Conservation (phyloP, 2,888 invertebrate species). For the Trissoscelio sp. region DNA sequence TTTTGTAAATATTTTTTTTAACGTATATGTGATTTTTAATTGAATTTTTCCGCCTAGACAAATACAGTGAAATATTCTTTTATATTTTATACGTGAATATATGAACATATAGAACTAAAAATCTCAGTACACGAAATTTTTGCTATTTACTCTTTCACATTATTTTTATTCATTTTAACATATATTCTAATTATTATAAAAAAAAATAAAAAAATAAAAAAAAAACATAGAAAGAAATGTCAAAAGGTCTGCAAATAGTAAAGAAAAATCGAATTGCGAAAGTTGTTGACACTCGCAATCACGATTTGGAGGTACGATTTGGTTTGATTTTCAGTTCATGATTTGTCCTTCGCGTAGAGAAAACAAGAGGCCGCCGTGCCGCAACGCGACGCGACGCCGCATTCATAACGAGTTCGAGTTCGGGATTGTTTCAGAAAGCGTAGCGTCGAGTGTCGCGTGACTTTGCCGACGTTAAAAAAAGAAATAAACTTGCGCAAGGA, state of each 20-base stretch:
- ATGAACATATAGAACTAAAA: not conserved
- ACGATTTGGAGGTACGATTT: constrained; percentile 5
- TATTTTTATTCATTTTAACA: not conserved
- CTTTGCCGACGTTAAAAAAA: constrained; percentile 49
- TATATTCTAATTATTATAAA: not conserved
- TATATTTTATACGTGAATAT: not conserved
- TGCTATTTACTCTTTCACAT: not conserved
- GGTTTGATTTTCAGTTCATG: not conserved
- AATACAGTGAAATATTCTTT: not conserved
- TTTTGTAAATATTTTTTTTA: constrained; percentile 6
- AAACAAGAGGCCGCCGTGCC: not conserved
- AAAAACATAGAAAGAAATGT: too few relatives aligned
- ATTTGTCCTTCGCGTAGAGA: constrained; percentile 11
- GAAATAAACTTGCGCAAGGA: constrained; percentile 21
- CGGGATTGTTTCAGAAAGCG: constrained; percentile 52
- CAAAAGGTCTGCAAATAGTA: too few relatives aligned
- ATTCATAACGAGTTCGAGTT: constrained; percentile 54
- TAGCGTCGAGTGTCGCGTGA: constrained; percentile 64
- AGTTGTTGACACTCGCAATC: not conserved
- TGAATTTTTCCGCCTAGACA: not conserved
- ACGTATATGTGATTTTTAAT: constrained; percentile 6
- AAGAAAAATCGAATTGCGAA: not conserved
- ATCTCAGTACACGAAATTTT: not conserved
- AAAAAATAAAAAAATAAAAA: not conserved
- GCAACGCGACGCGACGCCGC: constrained; percentile 26